Evolutionary conservation across 2,113 vertebrate species (phyloP).

Genomic region (Cacatua alba): DNA sequence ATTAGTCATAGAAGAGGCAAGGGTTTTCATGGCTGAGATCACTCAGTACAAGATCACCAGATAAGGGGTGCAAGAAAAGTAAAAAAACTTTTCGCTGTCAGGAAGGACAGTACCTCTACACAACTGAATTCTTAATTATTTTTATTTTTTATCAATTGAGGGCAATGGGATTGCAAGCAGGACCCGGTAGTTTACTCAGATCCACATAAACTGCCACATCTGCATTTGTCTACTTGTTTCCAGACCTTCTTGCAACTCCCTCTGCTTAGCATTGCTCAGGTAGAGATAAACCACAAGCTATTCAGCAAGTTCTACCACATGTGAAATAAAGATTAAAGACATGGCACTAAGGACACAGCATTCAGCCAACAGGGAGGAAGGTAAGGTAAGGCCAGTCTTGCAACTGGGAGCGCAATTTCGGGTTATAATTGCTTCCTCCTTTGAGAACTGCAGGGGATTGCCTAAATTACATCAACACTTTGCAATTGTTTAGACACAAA

Average conservation of each 20-base stretch:
- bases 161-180: background rate
- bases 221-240: background rate
- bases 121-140: accelerated
- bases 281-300: background rate
- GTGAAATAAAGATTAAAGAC: background rate
- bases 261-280: background rate
- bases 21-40: background rate
- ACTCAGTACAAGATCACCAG: background rate
- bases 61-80: background rate
- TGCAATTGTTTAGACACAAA: background rate
- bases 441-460: background rate
- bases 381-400: background rate
- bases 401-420: background rate
- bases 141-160: background rate
- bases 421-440: background rate
- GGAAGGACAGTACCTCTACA: background rate
- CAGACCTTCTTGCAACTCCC: background rate
- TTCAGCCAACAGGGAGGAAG: background rate
- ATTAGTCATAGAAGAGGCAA: background rate
- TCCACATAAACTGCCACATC: background rate
- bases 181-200: background rate
- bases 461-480: background rate
- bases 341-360: background rate
- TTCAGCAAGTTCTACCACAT: background rate
- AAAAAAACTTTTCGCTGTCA: background rate